Conservation (phyloP, 2,888 invertebrate genomes). For the Muscina levida region DNA sequence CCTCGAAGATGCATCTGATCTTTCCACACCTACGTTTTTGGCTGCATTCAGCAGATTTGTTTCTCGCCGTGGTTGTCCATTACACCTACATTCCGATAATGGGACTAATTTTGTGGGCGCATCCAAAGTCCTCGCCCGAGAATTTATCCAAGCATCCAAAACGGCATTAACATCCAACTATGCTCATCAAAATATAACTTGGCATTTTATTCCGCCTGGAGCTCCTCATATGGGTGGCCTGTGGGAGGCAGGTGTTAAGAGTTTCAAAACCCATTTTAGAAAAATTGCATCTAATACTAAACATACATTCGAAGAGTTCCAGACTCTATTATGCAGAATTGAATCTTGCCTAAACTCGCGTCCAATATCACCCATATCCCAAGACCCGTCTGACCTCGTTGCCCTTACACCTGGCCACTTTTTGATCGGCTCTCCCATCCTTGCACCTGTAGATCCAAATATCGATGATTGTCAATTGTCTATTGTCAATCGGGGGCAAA, state of each 20-base stretch:
- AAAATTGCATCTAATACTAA: neutral
- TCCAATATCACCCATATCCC: conserved; percentile 28
- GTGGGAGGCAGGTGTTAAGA: too few species aligned
- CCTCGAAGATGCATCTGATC: conserved; percentile 13
- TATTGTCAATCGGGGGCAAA: conserved; percentile 29
- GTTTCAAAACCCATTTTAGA: neutral
- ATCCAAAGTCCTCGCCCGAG: neutral
- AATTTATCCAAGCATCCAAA: conserved; percentile 3
- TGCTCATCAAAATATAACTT: conserved; percentile 12
- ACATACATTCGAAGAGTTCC: conserved; percentile 11
- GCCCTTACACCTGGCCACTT: too few species aligned
- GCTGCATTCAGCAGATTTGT: conserved; percentile 61
- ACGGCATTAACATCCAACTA: neutral
- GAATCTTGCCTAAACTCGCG: conserved; percentile 44
- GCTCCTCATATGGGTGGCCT: too few species aligned
- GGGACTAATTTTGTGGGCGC: conserved; percentile 32
- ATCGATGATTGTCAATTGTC: conserved; percentile 7
- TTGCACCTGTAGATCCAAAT: conserved; percentile 20
- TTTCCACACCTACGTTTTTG: conserved; percentile 57
- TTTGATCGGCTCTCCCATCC: conserved; percentile 4
- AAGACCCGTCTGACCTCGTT: too few species aligned
- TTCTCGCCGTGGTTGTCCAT: too few species aligned
- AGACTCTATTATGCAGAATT: conserved; percentile 20
- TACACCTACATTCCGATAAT: conserved; percentile 56
- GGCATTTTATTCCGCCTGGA: too few species aligned